Evolutionary conservation across 2,113 vertebrate species (phyloP), one percentile per base, ranked within the genome.

Genomic region (Malurus elegans): DNA sequence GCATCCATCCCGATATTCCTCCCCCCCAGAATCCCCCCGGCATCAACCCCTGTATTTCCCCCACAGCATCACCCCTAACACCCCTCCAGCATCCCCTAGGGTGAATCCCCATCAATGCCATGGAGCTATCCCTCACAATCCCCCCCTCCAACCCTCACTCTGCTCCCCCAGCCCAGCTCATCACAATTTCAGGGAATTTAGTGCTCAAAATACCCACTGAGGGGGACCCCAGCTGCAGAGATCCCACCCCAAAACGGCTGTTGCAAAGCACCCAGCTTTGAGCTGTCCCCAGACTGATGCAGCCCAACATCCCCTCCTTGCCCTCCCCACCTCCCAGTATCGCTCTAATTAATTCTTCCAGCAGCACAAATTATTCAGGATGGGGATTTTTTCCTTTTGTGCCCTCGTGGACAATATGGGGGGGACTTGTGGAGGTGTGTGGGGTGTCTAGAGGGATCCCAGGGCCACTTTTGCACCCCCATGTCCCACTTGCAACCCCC

Each of bases 361-460:
- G 58, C 40, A 32, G 36, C 1, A 0, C 64, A 50, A 50, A 42
- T 51, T 14, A 78, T 21, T 65, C 60, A 56, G 7, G 42, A 9
- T 2, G 8, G 50, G 48, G 32, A 38, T n/a, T 72, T 72, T 64
- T 65, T 62, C 42, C 13, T 1, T 16, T 66, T 29, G 10, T 8
- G 20, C 24, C 13, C 21, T 1, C 0, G 53, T 62, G 69, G 24
- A 28, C 48, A 48, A 3, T 14, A 29, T 3, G 1, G 3, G 8
- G 6, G 14, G 24, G 38, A 23, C 1, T 36, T 18, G 6, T 17
- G 38, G 57, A 69, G 44, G 17, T 36, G 50, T 3, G 5, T 4
- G 61, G 11, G 16, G 32, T 56, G 31, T 40, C 56, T 57, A 74
- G 70, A 42, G 72, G 60, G 28, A 25, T 11, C 29, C 32, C 45